These are phyloP conservation scores for Actinostola sp. DNA, from an alignment of 92 coral and sea anemone species.

Conservation along the genomic window DNA sequence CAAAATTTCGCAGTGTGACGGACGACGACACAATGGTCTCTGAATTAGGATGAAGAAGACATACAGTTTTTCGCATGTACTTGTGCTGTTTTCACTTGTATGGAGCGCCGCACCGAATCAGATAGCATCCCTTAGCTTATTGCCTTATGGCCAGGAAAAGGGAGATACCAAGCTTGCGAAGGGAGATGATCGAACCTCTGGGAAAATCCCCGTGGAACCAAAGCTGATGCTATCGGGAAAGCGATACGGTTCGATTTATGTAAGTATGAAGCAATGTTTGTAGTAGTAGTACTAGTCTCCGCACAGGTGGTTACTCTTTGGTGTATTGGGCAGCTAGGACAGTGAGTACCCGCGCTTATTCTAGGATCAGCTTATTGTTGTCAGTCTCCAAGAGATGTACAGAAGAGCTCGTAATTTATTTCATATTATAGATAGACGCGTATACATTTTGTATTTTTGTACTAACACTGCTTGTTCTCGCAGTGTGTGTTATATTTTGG, in stretches of 20 bases:
- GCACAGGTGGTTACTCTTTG: background rate
- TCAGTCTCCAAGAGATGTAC: background rate
- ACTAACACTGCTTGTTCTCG: background rate
- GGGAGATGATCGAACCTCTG: slow-evolving; percentile 11
- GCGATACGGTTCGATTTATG: slow-evolving; percentile 4
- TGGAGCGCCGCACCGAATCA: background rate
- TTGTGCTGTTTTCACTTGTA: background rate
- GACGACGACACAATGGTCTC: background rate
- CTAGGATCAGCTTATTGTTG: background rate
- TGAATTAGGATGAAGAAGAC: slow-evolving; percentile 4
- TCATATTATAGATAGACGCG: background rate
- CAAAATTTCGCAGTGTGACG: background rate
- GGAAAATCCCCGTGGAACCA: slow-evolving; percentile 1
- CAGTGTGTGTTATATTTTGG: background rate
- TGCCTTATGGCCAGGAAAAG: slow-evolving; percentile 4
- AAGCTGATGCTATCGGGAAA: slow-evolving; percentile 8
- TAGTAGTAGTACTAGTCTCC: background rate
- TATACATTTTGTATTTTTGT: background rate
- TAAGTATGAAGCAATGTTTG: slow-evolving; percentile 7
- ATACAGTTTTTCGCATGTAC: background rate
- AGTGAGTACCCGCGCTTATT: background rate
- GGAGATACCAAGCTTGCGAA: slow-evolving; percentile 14
- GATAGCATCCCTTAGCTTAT: slow-evolving; percentile 5
- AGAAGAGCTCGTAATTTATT: too few relatives aligned
- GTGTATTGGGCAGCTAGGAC: background rate